Conservation (phyloP, 2,888 invertebrate species). For the Fragum whitleyi region DNA sequence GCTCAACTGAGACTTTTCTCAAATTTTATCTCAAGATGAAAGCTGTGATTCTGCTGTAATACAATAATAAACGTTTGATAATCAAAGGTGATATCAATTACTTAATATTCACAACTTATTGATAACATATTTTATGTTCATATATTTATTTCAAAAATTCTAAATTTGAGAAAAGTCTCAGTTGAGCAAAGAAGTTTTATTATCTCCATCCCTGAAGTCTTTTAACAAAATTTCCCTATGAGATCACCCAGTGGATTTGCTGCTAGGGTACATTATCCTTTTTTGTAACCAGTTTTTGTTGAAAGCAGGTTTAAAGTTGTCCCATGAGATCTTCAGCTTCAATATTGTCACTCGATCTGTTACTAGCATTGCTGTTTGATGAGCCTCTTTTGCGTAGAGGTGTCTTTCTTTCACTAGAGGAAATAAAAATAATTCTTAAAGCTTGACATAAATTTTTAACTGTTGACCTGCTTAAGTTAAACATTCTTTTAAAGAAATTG, state of each 20-base stretch:
- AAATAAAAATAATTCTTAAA: not conserved
- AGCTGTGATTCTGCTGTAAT: no score
- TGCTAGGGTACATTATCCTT: not conserved
- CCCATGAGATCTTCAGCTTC: slow-evolving; percentile 61
- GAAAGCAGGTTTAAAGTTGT: slow-evolving; percentile 31
- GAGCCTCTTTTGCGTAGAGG: slow-evolving; percentile 52
- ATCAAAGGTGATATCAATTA: no score
- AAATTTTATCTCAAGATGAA: no score
- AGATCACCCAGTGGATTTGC: not conserved
- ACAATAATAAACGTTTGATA: no score
- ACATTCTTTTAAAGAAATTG: not conserved
- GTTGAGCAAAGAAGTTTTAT: no score
- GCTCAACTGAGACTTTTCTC: no score
- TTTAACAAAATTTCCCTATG: no score
- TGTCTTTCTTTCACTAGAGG: slow-evolving; percentile 32
- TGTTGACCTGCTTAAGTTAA: not conserved
- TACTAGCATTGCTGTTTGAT: slow-evolving; percentile 24
- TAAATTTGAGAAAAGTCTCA: no score
- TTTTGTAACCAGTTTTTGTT: not conserved
- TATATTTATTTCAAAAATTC: no score
- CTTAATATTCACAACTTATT: no score
- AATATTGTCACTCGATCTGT: slow-evolving; percentile 56
- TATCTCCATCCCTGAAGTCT: no score
- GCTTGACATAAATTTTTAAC: not conserved
- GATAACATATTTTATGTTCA: no score